Percentiles rank a stretch among this genome's conserved stretches.
These are phyloP conservation scores for Meriones psammophilus DNA, from an alignment of 2,797 vertebrate genomes.

Conservation along the genomic window DNA sequence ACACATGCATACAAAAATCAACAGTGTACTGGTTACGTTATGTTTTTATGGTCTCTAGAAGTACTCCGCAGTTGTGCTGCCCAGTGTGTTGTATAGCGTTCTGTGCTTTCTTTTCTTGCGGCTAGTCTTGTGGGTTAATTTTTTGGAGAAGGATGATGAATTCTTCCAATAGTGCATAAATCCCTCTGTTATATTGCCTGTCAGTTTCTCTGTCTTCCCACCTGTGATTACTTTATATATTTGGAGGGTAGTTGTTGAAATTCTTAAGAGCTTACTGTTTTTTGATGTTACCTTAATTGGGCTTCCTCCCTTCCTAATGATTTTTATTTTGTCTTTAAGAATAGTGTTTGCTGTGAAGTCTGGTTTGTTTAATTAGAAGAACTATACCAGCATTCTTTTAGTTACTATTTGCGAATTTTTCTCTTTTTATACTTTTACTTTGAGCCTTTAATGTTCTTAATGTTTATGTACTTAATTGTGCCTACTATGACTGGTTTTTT, in stretches of 20 bases:
- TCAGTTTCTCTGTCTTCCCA: slow-evolving; percentile 15
- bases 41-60: slow-evolving; percentile 9
- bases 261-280: slow-evolving; percentile 4
- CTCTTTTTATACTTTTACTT: slow-evolving; percentile 56
- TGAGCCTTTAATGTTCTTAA: slow-evolving; percentile 47
- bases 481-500: not conserved
- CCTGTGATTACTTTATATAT: slow-evolving; percentile 40
- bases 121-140: not conserved
- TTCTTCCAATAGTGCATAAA: not conserved
- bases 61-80: slow-evolving; percentile 24
- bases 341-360: slow-evolving; percentile 53
- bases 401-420: slow-evolving; percentile 56
- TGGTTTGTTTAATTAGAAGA: slow-evolving; percentile 58
- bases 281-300: slow-evolving; percentile 42
- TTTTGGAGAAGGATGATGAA: slow-evolving; percentile 29
- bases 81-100: not conserved
- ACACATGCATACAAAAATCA: not conserved
- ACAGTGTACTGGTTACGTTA: not conserved
- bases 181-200: not conserved
- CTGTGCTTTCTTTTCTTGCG: not conserved
- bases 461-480: slow-evolving; percentile 35
- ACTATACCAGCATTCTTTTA: slow-evolving; percentile 40
- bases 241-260: slow-evolving; percentile 50
- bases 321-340: slow-evolving; percentile 65
- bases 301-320: not conserved